Base-by-base conservation (phyloP, 2,888 invertebrate species). In the Andrena chrysosceles region DNA sequence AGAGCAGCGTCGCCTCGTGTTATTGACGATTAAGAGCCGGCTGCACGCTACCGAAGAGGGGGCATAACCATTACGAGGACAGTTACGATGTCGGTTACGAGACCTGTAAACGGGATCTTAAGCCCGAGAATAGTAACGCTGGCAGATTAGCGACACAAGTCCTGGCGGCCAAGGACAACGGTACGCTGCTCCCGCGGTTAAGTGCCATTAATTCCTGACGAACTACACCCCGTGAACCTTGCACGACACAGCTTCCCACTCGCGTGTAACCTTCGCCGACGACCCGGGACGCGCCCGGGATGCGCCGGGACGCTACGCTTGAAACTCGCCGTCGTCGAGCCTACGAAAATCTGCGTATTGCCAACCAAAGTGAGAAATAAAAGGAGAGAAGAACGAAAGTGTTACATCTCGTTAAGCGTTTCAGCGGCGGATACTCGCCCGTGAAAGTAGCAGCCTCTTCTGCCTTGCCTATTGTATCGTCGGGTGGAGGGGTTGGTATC, bases 21-120 rank as follows among this genome's bases (percentile, higher is more conserved):
- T 88, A 87, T 87, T 78, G 87, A 68, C 85, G 88, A 88, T 90
- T 85, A 88, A 79, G 68, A 62, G 49, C 76, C 63, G 77, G 74
- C 64, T 63, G 77, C 83, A 72, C 31, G 70, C 73, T 69, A 83
- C 73, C 71, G 52, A 35, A 71, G 74, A 68, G 42, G 54, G 76
- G 64, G 72, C 83, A 79, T 86, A 81, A 87, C 78, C 82, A 66
- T 90, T 86, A 81, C 83, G 85, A 48, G 63, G 75, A 84, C 71
- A 35, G 84, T 87, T 88, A 89, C 77, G 80, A 70, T 60, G 72
- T 69, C 75, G 64, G 77, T 85, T 84, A 88, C 81, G 85, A 84
- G 78, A 77, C 77, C 81, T 81, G 81, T 78, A 86, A 90, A 85
- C 79, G 81, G 66, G 71, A 75, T 75, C 77, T 77, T 63, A 78